Base-by-base conservation (phyloP, 1,140 invertebrate genomes). In the Neodiprion lecontei region DNA sequence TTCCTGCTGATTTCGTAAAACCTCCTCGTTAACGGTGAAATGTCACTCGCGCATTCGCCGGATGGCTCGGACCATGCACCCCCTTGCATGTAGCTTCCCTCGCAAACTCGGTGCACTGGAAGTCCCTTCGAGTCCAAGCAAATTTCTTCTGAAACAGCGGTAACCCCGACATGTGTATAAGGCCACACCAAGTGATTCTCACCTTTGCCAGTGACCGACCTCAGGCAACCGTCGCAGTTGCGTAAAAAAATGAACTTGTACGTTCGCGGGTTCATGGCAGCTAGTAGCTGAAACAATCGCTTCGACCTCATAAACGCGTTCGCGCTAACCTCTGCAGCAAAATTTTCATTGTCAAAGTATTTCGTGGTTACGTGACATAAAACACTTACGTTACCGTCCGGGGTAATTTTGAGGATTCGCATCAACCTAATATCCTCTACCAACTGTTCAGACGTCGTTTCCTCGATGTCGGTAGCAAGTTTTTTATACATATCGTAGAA, bases 111-210 rank as follows among this genome's bases (percentile, higher is more conserved):
- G 0, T 73, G 78, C 23, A 78, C 53, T 7, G 81, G 83, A 47
- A 86, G 70, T 12, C 79, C 81, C 73, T 79, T 80, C 8, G 72
- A 49, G 70, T 82, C 72, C n/a, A 86, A 61, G 65, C 85, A 86
- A 12, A 87, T 50, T 48, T 72, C 53, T 10, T 78, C 70, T 12
- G 83, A 75, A 21, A 73, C 76, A 1, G 72, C 75, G 7, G 69
- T 49, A 50, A 81, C 73, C 11, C 80, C 82, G 3, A 74, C 74
- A 4, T 49, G 28, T 2, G 77, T 77, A 10, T 73, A 70, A 9
- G 78, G 76, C 84, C 85, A 88, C 48, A 75, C 73, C 14, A 82
- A 77, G 67, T 71, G 23, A 1, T 10, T 72, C 8, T 53, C 66
- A 11, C 23, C 67, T 12, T 47, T 69, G 17, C 67, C 67, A 7